Evolutionary conservation across 1,140 invertebrate species (phyloP).

Genomic region (Brachionus angularis): DNA sequence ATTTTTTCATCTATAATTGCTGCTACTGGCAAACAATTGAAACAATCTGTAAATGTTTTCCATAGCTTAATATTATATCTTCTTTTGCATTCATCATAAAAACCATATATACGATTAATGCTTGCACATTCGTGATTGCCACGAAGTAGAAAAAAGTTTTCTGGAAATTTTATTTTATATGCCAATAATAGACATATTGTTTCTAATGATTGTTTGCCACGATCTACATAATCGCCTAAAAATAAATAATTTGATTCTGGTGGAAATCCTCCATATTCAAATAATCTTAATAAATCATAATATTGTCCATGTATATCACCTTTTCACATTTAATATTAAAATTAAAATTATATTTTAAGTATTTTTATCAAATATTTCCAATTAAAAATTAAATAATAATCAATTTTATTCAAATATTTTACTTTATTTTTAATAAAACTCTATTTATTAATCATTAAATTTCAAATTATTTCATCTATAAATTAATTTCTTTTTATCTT

Average conservation of each 20-base stretch:
- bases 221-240: constrained; percentile 70
- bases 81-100: constrained; percentile 65
- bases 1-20: constrained; percentile 90
- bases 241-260: constrained; percentile 99
- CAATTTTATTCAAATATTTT: too few species aligned
- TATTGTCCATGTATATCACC: constrained; percentile 92
- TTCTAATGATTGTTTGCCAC: constrained; percentile 65
- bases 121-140: constrained; percentile 69
- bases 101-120: constrained; percentile 66
- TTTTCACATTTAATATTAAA: neutral
- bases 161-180: constrained; percentile 91
- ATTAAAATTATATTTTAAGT: too few species aligned
- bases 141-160: constrained; percentile 80
- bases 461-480: too few species aligned
- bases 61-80: constrained; percentile 62
- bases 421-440: too few species aligned
- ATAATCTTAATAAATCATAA: constrained; percentile 91
- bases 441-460: too few species aligned
- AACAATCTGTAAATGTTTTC: constrained; percentile 63
- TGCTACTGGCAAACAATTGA: constrained; percentile 66
- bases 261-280: constrained; percentile 98
- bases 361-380: too few species aligned
- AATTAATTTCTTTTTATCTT: too few species aligned
- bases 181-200: constrained; percentile 72
- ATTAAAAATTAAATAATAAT: too few species aligned